Conservation (phyloP, 2,797 vertebrate species). For the Sebastes dallii region DNA sequence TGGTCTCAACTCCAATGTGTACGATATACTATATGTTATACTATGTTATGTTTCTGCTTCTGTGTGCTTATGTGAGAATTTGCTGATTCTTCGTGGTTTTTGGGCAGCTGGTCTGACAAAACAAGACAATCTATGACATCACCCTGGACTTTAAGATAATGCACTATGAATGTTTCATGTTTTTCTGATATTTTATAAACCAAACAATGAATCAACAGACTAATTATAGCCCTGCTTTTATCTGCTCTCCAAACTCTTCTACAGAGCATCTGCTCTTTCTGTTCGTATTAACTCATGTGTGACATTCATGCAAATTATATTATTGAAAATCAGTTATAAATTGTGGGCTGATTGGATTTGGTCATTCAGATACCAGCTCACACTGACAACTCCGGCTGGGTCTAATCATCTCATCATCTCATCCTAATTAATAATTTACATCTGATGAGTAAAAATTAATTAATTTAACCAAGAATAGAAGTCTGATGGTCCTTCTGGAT, state of each 20-base stretch:
- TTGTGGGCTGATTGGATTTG: not conserved
- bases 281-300: not conserved
- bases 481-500: not conserved
- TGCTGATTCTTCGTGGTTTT: not conserved
- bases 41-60: too few species aligned
- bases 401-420: not conserved
- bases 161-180: not conserved
- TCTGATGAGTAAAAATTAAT: not conserved
- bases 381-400: not conserved
- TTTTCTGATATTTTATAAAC: not conserved
- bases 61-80: too few species aligned
- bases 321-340: not conserved
- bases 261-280: not conserved
- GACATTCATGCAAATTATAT: not conserved
- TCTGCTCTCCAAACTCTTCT: not conserved
- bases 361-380: not conserved
- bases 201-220: not conserved
- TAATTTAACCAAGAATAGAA: not conserved
- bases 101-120: not conserved
- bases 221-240: not conserved
- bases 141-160: not conserved
- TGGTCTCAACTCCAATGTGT: not conserved
- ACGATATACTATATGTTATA: too few species aligned
- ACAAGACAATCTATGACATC: not conserved
- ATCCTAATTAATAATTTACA: not conserved